Evolutionary conservation across 2,888 invertebrate genomes (phyloP).

Genomic region (Aleiodes leptofemur): DNA sequence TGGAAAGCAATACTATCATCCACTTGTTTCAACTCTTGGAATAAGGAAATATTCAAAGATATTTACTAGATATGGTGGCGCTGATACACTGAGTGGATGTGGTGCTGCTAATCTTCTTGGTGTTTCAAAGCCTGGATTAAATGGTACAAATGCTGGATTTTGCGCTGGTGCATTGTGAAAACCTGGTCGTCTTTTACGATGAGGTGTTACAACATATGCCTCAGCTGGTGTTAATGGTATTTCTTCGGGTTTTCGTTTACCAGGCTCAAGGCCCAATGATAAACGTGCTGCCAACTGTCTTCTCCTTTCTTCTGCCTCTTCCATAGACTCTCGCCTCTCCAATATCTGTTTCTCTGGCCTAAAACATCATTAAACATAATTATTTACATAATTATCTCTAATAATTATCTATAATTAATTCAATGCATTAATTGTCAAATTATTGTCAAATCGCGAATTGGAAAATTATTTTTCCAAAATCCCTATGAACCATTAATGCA

Average conservation of each 20-base stretch:
- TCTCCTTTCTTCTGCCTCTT: conserved; percentile 71
- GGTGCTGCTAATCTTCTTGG: conserved; percentile 79
- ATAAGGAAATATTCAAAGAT: not conserved
- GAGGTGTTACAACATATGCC: conserved; percentile 91
- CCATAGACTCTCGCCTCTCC: conserved; percentile 72
- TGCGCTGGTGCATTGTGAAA: conserved; percentile 92
- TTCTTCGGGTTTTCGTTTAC: conserved; percentile 82
- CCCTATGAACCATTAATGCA: too few relatives aligned
- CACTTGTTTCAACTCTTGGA: too few relatives aligned
- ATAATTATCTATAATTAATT: too few relatives aligned
- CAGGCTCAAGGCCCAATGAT: conserved; percentile 82
- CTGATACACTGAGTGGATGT: conserved; percentile 84
- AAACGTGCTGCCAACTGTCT: conserved; percentile 70
- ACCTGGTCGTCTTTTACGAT: conserved; percentile 89
- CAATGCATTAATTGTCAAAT: too few relatives aligned
- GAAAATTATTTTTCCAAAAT: too few relatives aligned
- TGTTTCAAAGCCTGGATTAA: conserved; percentile 76
- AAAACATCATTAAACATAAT: conserved; percentile 13
- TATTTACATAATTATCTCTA: too few relatives aligned
- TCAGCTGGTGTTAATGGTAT: conserved; percentile 83
- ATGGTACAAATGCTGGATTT: conserved; percentile 91
- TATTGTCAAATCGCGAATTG: too few relatives aligned
- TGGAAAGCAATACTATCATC: too few relatives aligned
- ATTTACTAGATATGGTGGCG: conserved; percentile 80
- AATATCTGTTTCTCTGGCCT: conserved; percentile 70